A percentile compares a stretch with the other conserved stretches of the same genome.
Evolutionary conservation across 2,113 vertebrate genomes (phyloP).

Genomic region (Eupsittula cactorum): DNA sequence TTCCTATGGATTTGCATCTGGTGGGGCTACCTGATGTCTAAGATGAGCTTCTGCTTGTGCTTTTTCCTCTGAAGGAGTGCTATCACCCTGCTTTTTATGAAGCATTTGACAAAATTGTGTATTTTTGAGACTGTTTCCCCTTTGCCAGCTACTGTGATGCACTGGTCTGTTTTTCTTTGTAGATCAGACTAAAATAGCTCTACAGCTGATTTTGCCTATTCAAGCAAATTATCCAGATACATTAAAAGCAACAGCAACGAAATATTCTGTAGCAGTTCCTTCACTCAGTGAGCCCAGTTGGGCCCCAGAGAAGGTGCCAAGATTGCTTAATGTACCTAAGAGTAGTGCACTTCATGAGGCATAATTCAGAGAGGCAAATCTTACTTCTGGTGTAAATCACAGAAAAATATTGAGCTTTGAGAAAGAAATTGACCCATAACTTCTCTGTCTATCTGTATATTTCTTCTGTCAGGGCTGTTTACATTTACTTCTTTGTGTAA

Average conservation of each 20-base stretch:
- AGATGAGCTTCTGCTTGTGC: not conserved
- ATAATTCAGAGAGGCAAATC: not conserved
- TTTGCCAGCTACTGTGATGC: conserved; percentile 23
- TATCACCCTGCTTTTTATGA: not conserved
- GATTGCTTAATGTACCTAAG: not conserved
- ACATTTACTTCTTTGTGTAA: conserved; percentile 29
- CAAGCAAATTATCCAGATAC: not conserved
- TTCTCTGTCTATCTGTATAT: not conserved
- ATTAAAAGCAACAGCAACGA: not conserved
- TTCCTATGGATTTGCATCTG: not conserved
- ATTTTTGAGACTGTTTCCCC: not conserved
- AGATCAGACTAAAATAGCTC: conserved; percentile 12
- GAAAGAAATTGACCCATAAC: not conserved
- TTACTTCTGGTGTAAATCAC: not conserved
- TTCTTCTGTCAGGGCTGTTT: conserved; percentile 10
- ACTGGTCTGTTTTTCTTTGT: not conserved
- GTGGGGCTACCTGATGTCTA: not conserved
- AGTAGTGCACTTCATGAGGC: not conserved
- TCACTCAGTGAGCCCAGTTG: not conserved
- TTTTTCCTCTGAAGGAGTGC: not conserved
- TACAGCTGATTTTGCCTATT: not conserved
- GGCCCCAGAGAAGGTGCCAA: not conserved
- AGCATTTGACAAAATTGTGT: not conserved
- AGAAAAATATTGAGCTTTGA: not conserved
- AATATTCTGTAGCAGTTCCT: not conserved